phyloP scores from a whole-genome alignment of 2,113 vertebrate genomes.

The Dasyornis broadbenti region DNA sequence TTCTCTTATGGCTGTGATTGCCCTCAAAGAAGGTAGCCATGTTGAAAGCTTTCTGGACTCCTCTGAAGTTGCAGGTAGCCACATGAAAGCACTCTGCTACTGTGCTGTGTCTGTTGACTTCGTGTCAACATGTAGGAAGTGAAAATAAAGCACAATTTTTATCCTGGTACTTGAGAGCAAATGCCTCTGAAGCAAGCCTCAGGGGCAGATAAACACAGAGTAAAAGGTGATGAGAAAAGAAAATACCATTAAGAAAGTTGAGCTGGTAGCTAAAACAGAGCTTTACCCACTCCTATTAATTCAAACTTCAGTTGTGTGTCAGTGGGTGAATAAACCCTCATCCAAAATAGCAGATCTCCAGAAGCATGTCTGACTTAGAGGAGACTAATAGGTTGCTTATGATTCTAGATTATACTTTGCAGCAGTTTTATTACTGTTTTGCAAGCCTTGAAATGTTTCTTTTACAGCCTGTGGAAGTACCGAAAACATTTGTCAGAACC shows the following conservation, averaged over 20 bases:
- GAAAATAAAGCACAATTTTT: background rate
- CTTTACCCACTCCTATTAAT: background rate
- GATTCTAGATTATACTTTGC: constrained; percentile 11
- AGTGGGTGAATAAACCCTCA: background rate
- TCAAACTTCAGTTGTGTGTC: background rate
- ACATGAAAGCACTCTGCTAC: background rate
- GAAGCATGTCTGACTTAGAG: background rate
- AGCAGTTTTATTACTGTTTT: constrained; percentile 7
- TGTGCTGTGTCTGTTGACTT: background rate
- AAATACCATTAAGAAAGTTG: background rate
- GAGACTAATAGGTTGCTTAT: background rate
- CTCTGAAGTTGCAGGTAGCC: background rate
- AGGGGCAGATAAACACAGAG: background rate
- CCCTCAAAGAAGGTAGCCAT: background rate
- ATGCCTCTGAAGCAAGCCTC: background rate
- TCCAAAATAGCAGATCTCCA: background rate
- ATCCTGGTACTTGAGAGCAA: background rate
- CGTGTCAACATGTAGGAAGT: background rate
- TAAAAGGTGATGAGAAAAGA: background rate
- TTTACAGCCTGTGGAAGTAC: constrained; percentile 2
- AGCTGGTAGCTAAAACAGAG: background rate
- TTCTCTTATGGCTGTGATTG: background rate
- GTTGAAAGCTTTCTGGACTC: background rate
- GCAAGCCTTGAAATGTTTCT: background rate
- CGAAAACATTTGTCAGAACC: background rate